Base-by-base conservation (phyloP, 2,113 vertebrate genomes). In the Labrus mixtus region DNA sequence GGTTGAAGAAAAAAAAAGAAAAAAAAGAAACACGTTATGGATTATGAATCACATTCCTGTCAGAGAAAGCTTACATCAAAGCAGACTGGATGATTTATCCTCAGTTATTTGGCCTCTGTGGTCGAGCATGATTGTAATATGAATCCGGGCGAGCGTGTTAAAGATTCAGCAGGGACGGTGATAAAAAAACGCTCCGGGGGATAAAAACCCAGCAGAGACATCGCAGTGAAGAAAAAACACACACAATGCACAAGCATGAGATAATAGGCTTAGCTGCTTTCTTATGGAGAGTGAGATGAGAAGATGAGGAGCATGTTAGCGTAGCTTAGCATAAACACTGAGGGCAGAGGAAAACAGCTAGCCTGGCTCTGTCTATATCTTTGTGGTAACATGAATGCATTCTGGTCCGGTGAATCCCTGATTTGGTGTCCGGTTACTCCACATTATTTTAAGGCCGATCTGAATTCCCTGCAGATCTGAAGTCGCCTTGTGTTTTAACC, bases 81-180 rank as follows among this genome's bases (percentile, higher is more conserved):
- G 17, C 8, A 60, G 68, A 75, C 3, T 41, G 64, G 39, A 60
- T 66, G 22, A 63, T 76, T 82, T 54, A 70, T 67, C 51, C 45
- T 43, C 19, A 79, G 68, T 56, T 56, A n/a, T 73, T 60, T 84
- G 81, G 22, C 48, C 51, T 62, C 41, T 50, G 72, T 10, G 16
- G 48, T 37, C 68, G 19, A 63, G 17, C 50, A 45, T 53, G 43
- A 66, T 82, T 66, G 65, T 76, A 71, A 82, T 79, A 76, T 56
- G 56, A 86, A 81, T 63, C 73, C 41, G 39, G 39, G 48, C 66
- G 57, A 23, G 51, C n/a, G 19, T 76, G 68, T 76, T 73, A 60
- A 79, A 76, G 78, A 79, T 84, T 86, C 75, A 82, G 76, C 39
- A 41, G 74, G 39, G 58, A 43, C 46, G 5, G 17, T 56, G 72